Conservation (phyloP, 2,888 invertebrate species). For the Eulithis testata region DNA sequence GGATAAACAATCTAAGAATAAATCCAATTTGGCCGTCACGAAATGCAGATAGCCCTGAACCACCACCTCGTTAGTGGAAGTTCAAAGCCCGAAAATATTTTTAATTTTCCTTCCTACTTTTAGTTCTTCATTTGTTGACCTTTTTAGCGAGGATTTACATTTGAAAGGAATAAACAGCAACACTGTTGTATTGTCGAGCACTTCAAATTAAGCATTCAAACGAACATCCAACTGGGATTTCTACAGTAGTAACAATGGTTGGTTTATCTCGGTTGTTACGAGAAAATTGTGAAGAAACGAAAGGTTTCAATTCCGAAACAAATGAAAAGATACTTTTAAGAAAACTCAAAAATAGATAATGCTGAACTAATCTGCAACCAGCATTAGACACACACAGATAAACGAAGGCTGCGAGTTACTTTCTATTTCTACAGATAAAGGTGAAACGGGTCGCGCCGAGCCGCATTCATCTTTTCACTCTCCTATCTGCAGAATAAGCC, state of each 20-base stretch:
- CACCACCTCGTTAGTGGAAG: conserved; percentile 36
- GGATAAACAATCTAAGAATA: conserved; percentile 33
- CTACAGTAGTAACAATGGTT: background rate
- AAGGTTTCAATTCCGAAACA: no score
- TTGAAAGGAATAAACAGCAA: conserved; percentile 26
- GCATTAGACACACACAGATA: conserved; percentile 13
- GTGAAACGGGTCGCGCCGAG: conserved; percentile 56
- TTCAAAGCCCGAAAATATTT: conserved; percentile 37
- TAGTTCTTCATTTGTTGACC: conserved; percentile 28
- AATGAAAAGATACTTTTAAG: background rate
- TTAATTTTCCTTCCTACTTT: conserved; percentile 37
- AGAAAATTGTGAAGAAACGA: no score
- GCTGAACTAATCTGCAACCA: conserved; percentile 1
- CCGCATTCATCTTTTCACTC: conserved; percentile 66
- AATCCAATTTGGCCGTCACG: conserved; percentile 34
- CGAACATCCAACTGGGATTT: conserved; percentile 5
- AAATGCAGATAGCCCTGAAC: conserved; percentile 32
- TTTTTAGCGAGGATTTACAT: conserved; percentile 30
- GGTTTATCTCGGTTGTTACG: no score
- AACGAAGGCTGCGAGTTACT: conserved; percentile 39
- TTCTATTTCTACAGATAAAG: conserved; percentile 55
- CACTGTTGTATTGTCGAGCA: conserved; percentile 12
- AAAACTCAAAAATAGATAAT: background rate
- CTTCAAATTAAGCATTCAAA: conserved; percentile 15
- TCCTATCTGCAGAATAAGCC: conserved; percentile 60